phyloP scores from a whole-genome alignment of 2,888 invertebrate genomes.

The Parnassius orleans region DNA sequence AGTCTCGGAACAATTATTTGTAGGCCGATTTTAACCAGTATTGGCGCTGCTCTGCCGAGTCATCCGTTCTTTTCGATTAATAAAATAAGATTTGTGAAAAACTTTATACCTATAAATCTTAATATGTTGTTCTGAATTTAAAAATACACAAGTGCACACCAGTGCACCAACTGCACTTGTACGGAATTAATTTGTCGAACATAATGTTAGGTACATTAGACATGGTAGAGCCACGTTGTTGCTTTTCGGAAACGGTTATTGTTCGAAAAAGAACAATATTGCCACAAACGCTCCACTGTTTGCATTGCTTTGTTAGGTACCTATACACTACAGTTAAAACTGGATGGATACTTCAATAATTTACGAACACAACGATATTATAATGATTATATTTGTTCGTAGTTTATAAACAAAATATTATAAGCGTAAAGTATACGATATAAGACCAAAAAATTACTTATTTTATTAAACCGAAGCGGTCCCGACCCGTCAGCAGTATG shows the following conservation, averaged over 20 bases:
- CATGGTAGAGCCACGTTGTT: constrained; percentile 8
- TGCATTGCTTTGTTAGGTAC: constrained; percentile 21
- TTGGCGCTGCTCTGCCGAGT: too few species aligned
- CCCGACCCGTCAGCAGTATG: constrained; percentile 26
- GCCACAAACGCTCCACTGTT: constrained; percentile 26
- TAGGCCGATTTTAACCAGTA: too few species aligned
- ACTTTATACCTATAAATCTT: too few species aligned
- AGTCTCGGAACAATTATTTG: too few species aligned
- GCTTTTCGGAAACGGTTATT: constrained; percentile 33
- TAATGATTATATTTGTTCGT: neutral
- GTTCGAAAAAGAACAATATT: constrained; percentile 29
- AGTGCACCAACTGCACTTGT: neutral
- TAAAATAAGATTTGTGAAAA: too few species aligned
- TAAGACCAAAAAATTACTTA: neutral
- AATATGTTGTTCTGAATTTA: neutral
- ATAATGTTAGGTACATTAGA: constrained; percentile 10
- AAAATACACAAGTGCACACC: constrained; percentile 1
- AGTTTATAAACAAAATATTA: neutral
- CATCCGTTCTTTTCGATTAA: too few species aligned
- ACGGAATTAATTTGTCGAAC: constrained; percentile 19
- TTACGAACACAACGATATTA: constrained; percentile 14
- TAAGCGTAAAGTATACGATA: neutral
- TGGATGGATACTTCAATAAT: constrained; percentile 20
- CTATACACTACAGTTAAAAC: neutral
- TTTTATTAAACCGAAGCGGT: constrained; percentile 1